Evolutionary conservation across 1,140 invertebrate species (phyloP).

Genomic region (Idris sp.): DNA sequence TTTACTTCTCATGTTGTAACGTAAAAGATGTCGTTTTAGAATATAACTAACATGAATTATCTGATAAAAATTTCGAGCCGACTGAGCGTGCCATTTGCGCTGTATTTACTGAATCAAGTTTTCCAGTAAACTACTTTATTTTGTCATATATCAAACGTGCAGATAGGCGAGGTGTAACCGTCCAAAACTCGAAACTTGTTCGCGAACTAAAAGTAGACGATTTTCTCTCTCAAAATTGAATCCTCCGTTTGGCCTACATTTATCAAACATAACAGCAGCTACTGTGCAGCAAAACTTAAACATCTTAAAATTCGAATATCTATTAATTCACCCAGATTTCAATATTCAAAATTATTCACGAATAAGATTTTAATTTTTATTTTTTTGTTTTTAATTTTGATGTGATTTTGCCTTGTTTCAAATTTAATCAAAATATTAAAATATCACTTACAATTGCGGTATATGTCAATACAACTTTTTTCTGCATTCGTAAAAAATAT

Average conservation of each 20-base stretch:
- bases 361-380: too few relatives aligned
- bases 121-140: slow-evolving; percentile 22
- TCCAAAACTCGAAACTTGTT: slow-evolving; percentile 12
- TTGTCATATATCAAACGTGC: slow-evolving; percentile 12
- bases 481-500: slow-evolving; percentile 52
- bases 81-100: slow-evolving; percentile 1
- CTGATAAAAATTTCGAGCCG: too few relatives aligned
- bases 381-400: too few relatives aligned
- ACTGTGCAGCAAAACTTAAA: not conserved
- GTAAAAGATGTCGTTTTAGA: too few relatives aligned
- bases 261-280: slow-evolving; percentile 5
- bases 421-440: slow-evolving; percentile 40
- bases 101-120: slow-evolving; percentile 8
- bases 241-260: slow-evolving; percentile 9
- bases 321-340: slow-evolving; percentile 14
- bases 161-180: slow-evolving; percentile 13
- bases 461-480: too few relatives aligned
- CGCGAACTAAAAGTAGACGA: slow-evolving; percentile 3
- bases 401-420: slow-evolving; percentile 4
- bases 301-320: slow-evolving; percentile 3
- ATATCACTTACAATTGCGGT: slow-evolving; percentile 12
- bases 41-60: too few relatives aligned
- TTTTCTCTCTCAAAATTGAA: slow-evolving; percentile 11
- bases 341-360: not conserved
- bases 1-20: too few relatives aligned